phyloP scores from a whole-genome alignment of 2,113 vertebrate genomes.

The Laticauda colubrina region DNA sequence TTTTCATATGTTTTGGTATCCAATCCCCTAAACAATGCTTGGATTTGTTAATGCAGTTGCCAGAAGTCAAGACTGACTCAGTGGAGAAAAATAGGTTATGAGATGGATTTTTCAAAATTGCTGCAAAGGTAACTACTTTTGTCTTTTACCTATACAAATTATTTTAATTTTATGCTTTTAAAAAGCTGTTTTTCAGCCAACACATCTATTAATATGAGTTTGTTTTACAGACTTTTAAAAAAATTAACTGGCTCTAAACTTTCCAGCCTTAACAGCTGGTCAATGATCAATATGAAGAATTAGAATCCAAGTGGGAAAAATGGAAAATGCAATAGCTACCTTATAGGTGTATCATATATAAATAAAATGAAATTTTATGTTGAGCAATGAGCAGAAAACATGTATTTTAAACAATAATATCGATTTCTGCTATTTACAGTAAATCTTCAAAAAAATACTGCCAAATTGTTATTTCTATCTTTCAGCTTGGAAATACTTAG shows the following conservation, averaged over 20 bases:
- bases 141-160: conserved; percentile 38
- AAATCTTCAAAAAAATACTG: conserved; percentile 57
- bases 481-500: conserved; percentile 29
- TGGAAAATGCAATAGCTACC: conserved; percentile 45
- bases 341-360: conserved; percentile 1
- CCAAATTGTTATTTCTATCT: conserved; percentile 39
- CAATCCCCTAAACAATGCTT: not conserved
- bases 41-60: not conserved
- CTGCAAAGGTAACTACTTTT: conserved; percentile 20
- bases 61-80: not conserved
- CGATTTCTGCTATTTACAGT: conserved; percentile 72
- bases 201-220: conserved; percentile 38
- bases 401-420: conserved; percentile 70
- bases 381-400: conserved; percentile 66
- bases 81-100: not conserved
- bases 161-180: conserved; percentile 34
- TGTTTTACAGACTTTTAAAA: conserved; percentile 35
- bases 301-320: conserved; percentile 45
- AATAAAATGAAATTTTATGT: conserved; percentile 50
- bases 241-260: not conserved
- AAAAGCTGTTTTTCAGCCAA: conserved; percentile 6
- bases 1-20: too few relatives aligned
- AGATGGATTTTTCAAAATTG: conserved; percentile 27
- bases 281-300: conserved; percentile 3
- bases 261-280: fast-evolving